phyloP scores from a whole-genome alignment of 1,140 invertebrate species.

The Penaeus japonicus region DNA sequence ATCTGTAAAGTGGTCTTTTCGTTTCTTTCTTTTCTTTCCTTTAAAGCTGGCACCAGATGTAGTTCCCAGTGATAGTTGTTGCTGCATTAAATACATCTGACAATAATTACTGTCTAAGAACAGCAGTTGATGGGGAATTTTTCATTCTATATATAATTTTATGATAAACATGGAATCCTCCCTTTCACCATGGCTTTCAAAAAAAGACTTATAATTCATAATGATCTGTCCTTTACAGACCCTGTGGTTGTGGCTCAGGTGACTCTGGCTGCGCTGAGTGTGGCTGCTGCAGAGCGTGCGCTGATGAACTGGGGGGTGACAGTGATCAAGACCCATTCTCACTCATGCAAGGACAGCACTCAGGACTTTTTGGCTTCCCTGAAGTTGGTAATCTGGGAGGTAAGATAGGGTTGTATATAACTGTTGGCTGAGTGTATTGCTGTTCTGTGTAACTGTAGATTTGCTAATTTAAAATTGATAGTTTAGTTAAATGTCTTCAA shows the following conservation, averaged over 20 bases:
- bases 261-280: slow-evolving; percentile 93
- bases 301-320: slow-evolving; percentile 74
- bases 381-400: slow-evolving; percentile 47
- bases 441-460: background rate
- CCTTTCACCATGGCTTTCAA: too few species aligned
- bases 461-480: too few species aligned
- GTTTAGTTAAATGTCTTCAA: too few species aligned
- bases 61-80: too few species aligned
- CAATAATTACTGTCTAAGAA: too few species aligned
- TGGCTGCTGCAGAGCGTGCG: slow-evolving; percentile 89
- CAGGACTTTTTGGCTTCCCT: slow-evolving; percentile 40
- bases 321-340: slow-evolving; percentile 60
- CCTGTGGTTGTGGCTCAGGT: slow-evolving; percentile 94
- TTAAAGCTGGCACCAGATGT: too few species aligned
- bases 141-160: too few species aligned
- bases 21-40: background rate
- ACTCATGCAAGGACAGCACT: slow-evolving; percentile 48
- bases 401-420: background rate
- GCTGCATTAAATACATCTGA: too few species aligned
- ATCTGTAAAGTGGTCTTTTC: background rate
- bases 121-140: too few species aligned
- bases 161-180: too few species aligned
- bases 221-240: slow-evolving; percentile 67
- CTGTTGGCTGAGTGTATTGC: background rate
- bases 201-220: too few species aligned